Evolutionary conservation across 2,797 vertebrate species (phyloP), one percentile per base, ranked within the genome.

Genomic region (Gallinago solitaria): DNA sequence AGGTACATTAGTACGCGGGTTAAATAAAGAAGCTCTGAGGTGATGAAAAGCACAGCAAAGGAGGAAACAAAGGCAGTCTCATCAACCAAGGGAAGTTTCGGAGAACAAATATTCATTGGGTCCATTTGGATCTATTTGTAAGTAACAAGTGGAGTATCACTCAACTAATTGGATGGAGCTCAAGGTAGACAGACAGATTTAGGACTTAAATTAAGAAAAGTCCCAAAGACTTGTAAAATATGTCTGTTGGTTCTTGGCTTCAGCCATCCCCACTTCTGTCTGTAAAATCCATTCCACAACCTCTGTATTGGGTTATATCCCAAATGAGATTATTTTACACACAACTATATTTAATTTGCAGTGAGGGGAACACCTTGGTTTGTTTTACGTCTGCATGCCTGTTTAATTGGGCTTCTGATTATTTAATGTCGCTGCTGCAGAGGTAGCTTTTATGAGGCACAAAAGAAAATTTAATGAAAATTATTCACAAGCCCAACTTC

Each of bases 401-500:
- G 78, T 92, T 97, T 96, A 97, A 97, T 96, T 97, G 39, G 84
- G 65, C 84, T 96, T 92, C 89, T 94, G 90, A 95, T 97, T 97
- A 96, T 97, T 97, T 97, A 97, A 96, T 95, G 95, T 96, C 95
- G 93, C 80, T 89, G 82, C 83, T 81, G 89, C 89, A 80, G 88
- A 94, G 69, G 90, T 87, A 88, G 90, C 65, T 82, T 97, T 97
- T 97, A 96, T 90, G 90, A 86, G 90, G 47, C 60, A 91, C 68
- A 73, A 59, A 89, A 93, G 90, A 93, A 95, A 95, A 97, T 95
- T 82, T 96, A 97, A 97, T 97, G 94, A 96, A 96, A 97, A 96
- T 95, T 97, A 96, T 96, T 96, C 93, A 92, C 94, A 91, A 93
- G 85, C 74, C 89, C 80, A 96, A 95, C 92, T 97, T 96, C 94